Percentiles rank a stretch among this genome's conserved stretches.
These are phyloP conservation scores for Echiichthys vipera DNA, from an alignment of 2,797 vertebrate genomes.

Conservation along the genomic window DNA sequence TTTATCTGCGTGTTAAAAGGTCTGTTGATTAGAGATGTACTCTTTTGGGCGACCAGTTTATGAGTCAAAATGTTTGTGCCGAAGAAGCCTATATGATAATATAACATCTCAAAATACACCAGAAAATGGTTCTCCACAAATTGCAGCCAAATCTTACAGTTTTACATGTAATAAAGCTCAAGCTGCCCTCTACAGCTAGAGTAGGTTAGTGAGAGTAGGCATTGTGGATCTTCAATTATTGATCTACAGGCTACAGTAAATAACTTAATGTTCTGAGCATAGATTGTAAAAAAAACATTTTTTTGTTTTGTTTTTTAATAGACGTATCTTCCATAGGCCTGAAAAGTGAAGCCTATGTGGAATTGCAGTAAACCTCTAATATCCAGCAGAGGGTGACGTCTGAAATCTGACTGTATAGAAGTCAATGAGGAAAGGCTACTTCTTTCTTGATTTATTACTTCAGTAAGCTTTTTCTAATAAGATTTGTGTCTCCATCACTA, in stretches of 20 bases:
- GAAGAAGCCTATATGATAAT: neutral
- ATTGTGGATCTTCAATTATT: constrained; percentile 60
- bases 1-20: neutral
- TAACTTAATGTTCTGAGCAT: constrained; percentile 59
- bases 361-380: too few relatives aligned
- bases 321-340: too few relatives aligned
- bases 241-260: constrained; percentile 57
- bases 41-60: neutral
- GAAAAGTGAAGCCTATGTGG: too few relatives aligned
- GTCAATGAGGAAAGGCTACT: too few relatives aligned
- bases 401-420: too few relatives aligned
- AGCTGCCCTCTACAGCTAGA: constrained; percentile 25
- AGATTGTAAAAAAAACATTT: too few relatives aligned
- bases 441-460: too few relatives aligned
- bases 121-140: constrained; percentile 19
- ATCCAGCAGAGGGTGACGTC: too few relatives aligned
- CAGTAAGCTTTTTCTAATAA: too few relatives aligned
- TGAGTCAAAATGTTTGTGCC: neutral
- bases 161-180: constrained; percentile 50
- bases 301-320: too few relatives aligned
- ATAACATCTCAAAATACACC: neutral
- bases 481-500: too few relatives aligned
- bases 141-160: constrained; percentile 23
- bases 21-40: neutral
- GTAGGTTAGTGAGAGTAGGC: constrained; percentile 39